Conservation (phyloP, 2,888 invertebrate species). For the Xestia c-nigrum region DNA sequence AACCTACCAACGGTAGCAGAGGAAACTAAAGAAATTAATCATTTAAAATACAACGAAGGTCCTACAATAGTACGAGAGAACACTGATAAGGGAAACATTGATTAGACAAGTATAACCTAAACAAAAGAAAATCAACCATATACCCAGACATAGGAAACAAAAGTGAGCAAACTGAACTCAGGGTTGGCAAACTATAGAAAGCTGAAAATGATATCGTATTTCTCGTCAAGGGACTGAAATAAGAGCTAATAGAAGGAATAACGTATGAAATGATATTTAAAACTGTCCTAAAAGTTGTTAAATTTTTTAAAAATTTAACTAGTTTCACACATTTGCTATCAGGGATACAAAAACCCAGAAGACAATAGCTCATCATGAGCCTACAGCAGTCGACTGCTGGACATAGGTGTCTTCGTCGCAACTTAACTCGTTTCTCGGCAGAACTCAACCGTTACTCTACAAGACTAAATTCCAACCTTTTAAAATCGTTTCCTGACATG, state of each 20-base stretch:
- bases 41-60: conserved; percentile 15
- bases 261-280: no score
- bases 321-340: not conserved
- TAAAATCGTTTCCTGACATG: not conserved
- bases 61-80: not conserved
- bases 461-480: not conserved
- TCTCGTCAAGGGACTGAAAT: not conserved
- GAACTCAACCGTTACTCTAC: not conserved
- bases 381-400: not conserved
- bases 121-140: conserved; percentile 48
- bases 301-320: not conserved
- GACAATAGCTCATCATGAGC: no score
- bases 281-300: no score
- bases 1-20: not conserved
- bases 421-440: not conserved
- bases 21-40: conserved; percentile 11
- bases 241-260: not conserved
- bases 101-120: conserved; percentile 42
- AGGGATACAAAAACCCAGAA: no score
- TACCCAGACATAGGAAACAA: conserved; percentile 45
- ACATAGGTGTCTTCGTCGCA: not conserved
- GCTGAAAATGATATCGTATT: not conserved
- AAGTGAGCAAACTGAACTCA: conserved; percentile 30
- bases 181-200: conserved; percentile 23
- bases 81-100: conserved; percentile 25